Evolutionary conservation across 2,113 vertebrate genomes (phyloP).

Genomic region (Trochalopteron elliotii): DNA sequence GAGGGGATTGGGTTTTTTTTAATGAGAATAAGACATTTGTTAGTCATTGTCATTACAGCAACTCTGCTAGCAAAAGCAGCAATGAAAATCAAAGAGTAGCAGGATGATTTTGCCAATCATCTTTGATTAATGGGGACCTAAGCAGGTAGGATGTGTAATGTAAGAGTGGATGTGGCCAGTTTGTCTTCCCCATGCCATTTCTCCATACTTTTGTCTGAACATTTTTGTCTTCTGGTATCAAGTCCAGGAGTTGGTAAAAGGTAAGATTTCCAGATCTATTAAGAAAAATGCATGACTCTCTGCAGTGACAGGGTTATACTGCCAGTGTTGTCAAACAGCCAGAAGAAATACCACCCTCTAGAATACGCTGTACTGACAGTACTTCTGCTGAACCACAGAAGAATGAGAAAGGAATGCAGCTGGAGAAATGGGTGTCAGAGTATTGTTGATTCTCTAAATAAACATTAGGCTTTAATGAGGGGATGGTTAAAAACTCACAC

Average conservation of each 20-base stretch:
- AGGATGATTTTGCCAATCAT: neutral
- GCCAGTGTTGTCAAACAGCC: neutral
- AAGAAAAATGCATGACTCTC: neutral
- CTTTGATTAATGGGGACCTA: neutral
- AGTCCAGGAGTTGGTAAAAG: neutral
- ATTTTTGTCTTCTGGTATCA: neutral
- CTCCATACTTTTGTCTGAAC: neutral
- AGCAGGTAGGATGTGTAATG: neutral
- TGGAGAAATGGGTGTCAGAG: neutral
- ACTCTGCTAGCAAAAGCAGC: neutral
- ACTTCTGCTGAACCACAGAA: neutral
- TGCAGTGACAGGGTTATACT: neutral
- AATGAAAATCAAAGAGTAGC: neutral
- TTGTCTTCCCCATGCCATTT: neutral
- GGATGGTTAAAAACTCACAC: neutral
- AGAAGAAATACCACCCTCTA: neutral
- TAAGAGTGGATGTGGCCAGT: neutral
- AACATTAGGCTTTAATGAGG: neutral
- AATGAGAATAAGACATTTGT: too few relatives aligned
- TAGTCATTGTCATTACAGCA: neutral
- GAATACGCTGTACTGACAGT: neutral
- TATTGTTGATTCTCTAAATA: neutral
- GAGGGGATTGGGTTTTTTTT: neutral
- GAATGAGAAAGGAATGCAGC: slow-evolving; percentile 2
- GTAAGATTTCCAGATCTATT: neutral